A percentile compares a stretch with the other conserved stretches of the same genome.
Conservation (phyloP, 2,113 vertebrate genomes). For the Vidua chalybeata region DNA sequence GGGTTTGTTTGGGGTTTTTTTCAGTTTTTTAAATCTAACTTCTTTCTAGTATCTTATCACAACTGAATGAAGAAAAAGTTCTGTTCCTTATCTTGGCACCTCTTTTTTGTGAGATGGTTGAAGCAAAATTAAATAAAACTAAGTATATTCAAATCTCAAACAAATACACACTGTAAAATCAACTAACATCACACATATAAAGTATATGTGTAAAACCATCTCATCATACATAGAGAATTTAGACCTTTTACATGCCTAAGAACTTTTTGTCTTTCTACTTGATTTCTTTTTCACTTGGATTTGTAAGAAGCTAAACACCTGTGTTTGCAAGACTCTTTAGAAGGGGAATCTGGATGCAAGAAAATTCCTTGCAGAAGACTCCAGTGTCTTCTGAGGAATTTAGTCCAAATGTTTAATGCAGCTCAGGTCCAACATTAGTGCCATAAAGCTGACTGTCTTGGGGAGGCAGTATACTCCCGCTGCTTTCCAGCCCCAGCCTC, state of each 20-base stretch:
- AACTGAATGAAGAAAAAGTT: neutral
- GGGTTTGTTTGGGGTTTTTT: no score
- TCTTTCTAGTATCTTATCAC: neutral
- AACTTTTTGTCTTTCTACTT: neutral
- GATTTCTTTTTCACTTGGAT: neutral
- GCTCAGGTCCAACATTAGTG: neutral
- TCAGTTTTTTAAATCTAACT: neutral
- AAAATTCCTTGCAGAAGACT: neutral
- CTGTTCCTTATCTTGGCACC: neutral
- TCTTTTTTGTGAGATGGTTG: neutral
- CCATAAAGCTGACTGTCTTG: neutral
- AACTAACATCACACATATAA: neutral
- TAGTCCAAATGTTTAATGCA: neutral
- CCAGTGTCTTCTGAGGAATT: neutral
- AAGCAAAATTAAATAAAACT: neutral
- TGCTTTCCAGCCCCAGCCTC: neutral
- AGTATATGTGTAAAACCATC: neutral
- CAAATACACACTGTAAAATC: neutral
- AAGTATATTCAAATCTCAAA: neutral
- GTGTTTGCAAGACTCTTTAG: accelerated
- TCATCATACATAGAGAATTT: neutral
- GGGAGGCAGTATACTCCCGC: neutral
- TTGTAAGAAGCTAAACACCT: neutral
- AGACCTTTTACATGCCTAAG: neutral
- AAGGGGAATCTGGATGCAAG: neutral